phyloP scores from a whole-genome alignment of 2,113 vertebrate species.

The Scopus umbretta region DNA sequence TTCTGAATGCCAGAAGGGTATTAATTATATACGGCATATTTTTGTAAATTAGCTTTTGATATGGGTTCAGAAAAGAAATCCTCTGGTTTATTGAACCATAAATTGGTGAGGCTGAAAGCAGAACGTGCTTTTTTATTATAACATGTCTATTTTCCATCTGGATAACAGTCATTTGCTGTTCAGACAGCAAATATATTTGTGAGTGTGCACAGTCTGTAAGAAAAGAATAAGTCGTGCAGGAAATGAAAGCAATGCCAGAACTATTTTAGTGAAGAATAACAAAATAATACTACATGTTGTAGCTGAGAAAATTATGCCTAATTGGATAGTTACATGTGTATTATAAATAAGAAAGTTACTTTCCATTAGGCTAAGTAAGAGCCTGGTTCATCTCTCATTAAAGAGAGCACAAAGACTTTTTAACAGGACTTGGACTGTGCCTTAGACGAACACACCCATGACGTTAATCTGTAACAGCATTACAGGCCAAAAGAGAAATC shows the following conservation, averaged over 20 bases:
- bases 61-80: neutral
- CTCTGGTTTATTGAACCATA: neutral
- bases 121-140: neutral
- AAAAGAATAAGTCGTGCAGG: neutral
- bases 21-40: neutral
- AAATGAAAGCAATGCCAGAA: neutral
- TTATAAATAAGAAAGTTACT: neutral
- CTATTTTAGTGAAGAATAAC: neutral
- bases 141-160: neutral
- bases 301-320: neutral
- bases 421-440: neutral
- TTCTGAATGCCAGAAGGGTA: neutral
- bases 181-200: neutral
- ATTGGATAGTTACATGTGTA: neutral
- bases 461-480: neutral
- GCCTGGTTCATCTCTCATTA: neutral
- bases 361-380: neutral
- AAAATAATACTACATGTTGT: neutral
- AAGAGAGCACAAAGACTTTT: neutral
- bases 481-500: neutral
- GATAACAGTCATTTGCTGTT: neutral
- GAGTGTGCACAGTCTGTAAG: neutral
- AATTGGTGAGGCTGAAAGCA: constrained; percentile 4
- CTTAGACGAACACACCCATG: neutral
- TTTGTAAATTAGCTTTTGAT: constrained; percentile 11